Percentiles rank a stretch among this genome's conserved stretches.
These are phyloP conservation scores for Neoarius graeffei DNA, from an alignment of 2,113 vertebrate genomes.

Conservation along the genomic window DNA sequence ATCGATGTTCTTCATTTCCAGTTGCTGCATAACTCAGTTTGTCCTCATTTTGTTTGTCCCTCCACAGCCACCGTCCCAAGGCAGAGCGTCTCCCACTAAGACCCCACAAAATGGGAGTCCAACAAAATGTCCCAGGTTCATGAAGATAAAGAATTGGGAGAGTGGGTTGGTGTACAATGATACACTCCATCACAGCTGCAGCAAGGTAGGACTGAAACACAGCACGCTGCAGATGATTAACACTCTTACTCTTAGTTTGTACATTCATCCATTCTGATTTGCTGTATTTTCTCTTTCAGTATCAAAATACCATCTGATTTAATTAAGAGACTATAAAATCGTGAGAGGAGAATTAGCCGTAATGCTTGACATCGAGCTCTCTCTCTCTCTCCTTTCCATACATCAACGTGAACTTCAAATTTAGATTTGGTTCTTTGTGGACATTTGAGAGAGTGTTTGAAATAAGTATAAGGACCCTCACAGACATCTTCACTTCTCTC, in stretches of 20 bases:
- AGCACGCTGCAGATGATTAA: not conserved
- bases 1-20: not conserved
- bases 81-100: constrained; percentile 80
- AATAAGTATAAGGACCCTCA: constrained; percentile 34
- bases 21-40: not conserved
- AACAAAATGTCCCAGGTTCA: constrained; percentile 89
- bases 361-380: not conserved
- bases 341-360: not conserved
- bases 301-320: not conserved
- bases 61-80: constrained; percentile 69
- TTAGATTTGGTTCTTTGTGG: constrained; percentile 19
- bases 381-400: not conserved
- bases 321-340: not conserved
- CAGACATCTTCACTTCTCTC: constrained; percentile 23
- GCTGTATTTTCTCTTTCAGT: not conserved
- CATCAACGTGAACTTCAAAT: constrained; percentile 22
- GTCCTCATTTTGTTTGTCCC: constrained; percentile 23
- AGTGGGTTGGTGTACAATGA: constrained; percentile 81
- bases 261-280: too few relatives aligned
- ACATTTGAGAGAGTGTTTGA: not conserved
- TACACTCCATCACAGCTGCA: constrained; percentile 84
- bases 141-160: constrained; percentile 97
- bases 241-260: not conserved
- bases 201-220: constrained; percentile 74
- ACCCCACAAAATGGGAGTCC: constrained; percentile 83